Conservation (phyloP, 2,797 vertebrate genomes). For the Nyctibius grandis region DNA sequence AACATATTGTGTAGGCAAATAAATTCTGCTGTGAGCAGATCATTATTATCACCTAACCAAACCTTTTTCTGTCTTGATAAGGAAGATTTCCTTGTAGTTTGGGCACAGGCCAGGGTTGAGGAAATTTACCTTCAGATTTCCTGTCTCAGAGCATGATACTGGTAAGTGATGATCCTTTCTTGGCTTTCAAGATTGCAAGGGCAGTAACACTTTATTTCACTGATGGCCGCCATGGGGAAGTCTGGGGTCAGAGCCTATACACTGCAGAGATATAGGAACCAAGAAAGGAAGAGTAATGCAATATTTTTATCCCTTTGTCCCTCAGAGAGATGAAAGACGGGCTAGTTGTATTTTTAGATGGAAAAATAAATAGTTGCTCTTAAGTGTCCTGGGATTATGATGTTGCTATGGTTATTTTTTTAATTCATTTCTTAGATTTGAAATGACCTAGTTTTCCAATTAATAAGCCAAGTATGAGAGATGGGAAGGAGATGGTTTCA, state of each 20-base stretch:
- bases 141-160: neutral
- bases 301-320: neutral
- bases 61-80: neutral
- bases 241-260: neutral
- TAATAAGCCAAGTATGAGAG: slow-evolving; percentile 3
- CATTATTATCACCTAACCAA: neutral
- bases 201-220: neutral
- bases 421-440: neutral
- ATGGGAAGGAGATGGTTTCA: neutral
- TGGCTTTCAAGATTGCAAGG: neutral
- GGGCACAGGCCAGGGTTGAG: neutral
- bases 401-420: neutral
- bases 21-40: neutral
- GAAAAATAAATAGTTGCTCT: neutral
- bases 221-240: neutral
- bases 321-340: neutral
- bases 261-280: neutral
- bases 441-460: slow-evolving; percentile 14
- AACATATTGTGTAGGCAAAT: neutral
- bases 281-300: neutral
- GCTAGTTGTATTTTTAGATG: neutral
- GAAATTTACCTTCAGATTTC: neutral
- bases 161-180: neutral
- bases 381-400: neutral
- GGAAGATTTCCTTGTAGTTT: neutral